Evolutionary conservation across 2,797 vertebrate genomes (phyloP), one percentile per base, ranked within the genome.

Genomic region (Pseudochaenichthys georgianus): DNA sequence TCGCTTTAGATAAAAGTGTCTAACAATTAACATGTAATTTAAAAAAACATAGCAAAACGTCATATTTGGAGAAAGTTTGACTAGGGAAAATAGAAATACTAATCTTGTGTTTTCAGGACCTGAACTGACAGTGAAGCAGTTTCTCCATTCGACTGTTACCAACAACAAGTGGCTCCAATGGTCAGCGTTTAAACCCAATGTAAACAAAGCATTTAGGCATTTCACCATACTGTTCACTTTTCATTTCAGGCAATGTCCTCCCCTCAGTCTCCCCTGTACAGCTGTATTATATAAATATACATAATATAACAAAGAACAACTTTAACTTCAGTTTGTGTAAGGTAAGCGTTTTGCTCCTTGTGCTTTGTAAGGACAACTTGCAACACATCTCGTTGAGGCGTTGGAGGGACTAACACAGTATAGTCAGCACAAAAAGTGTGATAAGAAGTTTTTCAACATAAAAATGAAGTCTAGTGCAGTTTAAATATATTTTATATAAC

Each of bases 51-150:
- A 28, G 28, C 28, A 28, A 28, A 28, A 28, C 5, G n/a, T 12
- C 41, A 62, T 55, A 38, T 9, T 38, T 38, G 34, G 34, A 38
- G 34, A 38, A 52, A 46, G 64, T 46, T 60, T 42, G 19, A 63
- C 48, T 54, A 15, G 8, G 5, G 23, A 19, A 45, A 50, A 21
- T 21, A 21, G 21, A 21, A 21, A n/a, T n/a, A 51, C 17, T n/a
- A 15, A 45, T 62, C 9, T 46, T 31, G 23, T 70, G 65, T 16
- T 13, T 64, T 58, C 15, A 23, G 52, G 58, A 13, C 10, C 23
- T 15, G 13, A 34, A 67, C 10, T 16, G 63, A 72, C 43, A 68
- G 21, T 31, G 16, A 70, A 73, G 45, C 38, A 34, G 17, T 60
- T 60, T 34, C 9, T 62, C 46, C 9, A n/a, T 31, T 19, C 13